These are phyloP conservation scores for Ennomos fuscantarius DNA, from an alignment of 2,888 invertebrate species.

Conservation along the genomic window DNA sequence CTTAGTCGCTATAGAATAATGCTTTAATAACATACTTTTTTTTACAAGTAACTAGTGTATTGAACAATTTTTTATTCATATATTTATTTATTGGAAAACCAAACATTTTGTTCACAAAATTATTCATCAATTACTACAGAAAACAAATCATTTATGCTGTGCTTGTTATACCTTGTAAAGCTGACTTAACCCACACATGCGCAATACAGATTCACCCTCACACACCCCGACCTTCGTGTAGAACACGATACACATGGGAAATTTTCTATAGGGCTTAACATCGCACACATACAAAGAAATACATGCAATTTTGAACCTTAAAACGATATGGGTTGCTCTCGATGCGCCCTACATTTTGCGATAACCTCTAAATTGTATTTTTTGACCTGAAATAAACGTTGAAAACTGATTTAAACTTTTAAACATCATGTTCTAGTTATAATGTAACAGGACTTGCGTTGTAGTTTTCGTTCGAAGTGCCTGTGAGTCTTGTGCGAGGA, in stretches of 20 bases:
- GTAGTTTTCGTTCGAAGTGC: constrained; percentile 1
- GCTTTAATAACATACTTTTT: too few species aligned
- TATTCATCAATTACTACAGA: too few species aligned
- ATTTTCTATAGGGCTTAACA: constrained; percentile 47
- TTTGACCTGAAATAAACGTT: constrained; percentile 58
- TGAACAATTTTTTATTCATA: too few species aligned
- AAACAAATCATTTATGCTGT: too few species aligned
- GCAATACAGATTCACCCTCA: constrained; percentile 50
- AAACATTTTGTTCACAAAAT: too few species aligned
- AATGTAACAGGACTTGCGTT: constrained; percentile 5
- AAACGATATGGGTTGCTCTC: constrained; percentile 53
- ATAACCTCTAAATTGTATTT: constrained; percentile 80
- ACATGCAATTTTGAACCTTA: constrained; percentile 69
- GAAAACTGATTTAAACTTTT: constrained; percentile 43
- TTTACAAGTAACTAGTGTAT: too few species aligned
- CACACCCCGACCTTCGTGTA: constrained; percentile 39
- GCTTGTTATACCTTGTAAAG: constrained; percentile 44
- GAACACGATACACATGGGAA: constrained; percentile 51
- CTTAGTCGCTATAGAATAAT: too few species aligned
- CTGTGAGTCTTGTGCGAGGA: constrained; percentile 2
- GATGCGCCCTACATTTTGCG: constrained; percentile 77
- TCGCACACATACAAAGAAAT: constrained; percentile 56
- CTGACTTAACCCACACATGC: constrained; percentile 57
- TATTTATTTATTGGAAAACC: too few species aligned
- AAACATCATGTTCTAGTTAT: constrained; percentile 25